A percentile compares a stretch with the other conserved stretches of the same genome.
Conservation (phyloP, 2,888 invertebrate species). For the Spilosoma lubricipeda region DNA sequence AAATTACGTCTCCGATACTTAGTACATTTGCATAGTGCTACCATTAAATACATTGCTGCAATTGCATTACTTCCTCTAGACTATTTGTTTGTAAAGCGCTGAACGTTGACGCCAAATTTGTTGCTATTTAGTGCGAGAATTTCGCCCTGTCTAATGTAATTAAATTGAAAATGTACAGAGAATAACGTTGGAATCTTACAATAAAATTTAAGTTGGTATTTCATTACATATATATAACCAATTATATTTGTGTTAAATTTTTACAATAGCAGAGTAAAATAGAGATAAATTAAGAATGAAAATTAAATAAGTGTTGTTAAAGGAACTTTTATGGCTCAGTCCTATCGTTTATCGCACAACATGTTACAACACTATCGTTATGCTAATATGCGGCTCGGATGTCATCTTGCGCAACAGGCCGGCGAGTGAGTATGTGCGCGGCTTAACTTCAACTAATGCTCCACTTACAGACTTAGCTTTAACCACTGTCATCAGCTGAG, state of each 20-base stretch:
- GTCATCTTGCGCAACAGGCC: conserved; percentile 85
- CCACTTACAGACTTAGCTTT: conserved; percentile 66
- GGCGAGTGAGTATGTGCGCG: conserved; percentile 72
- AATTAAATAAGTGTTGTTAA: neutral
- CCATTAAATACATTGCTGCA: conserved; percentile 70
- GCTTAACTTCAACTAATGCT: conserved; percentile 75
- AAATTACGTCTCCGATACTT: conserved; percentile 62
- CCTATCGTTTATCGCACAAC: conserved; percentile 39
- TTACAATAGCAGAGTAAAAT: neutral
- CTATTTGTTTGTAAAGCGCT: conserved; percentile 52
- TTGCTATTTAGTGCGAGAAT: conserved; percentile 28
- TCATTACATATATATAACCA: neutral
- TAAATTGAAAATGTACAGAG: conserved; percentile 15
- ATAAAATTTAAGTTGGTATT: conserved; percentile 3
- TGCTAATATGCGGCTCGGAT: conserved; percentile 82
- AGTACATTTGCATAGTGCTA: conserved; percentile 65
- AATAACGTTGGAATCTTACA: neutral
- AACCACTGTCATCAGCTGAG: conserved; percentile 59
- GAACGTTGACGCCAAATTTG: conserved; percentile 33
- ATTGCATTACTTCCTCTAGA: conserved; percentile 65
- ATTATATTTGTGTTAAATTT: neutral
- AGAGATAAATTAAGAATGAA: neutral
- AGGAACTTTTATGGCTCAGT: neutral
- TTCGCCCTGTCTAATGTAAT: conserved; percentile 7
- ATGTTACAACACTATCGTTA: conserved; percentile 70